phyloP scores from a whole-genome alignment of 2,797 vertebrate genomes.

The Morus bassanus region DNA sequence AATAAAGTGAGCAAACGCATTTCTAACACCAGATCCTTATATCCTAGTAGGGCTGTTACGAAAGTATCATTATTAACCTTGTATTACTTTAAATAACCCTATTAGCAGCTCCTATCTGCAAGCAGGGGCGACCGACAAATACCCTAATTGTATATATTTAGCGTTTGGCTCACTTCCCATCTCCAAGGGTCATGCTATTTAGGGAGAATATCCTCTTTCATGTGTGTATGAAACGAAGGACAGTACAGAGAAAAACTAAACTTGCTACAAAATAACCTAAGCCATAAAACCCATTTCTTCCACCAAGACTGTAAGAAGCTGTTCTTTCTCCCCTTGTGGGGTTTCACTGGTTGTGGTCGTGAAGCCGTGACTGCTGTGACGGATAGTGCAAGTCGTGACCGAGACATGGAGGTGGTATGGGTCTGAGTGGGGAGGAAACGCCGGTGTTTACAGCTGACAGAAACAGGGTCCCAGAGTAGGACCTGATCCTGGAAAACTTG shows the following conservation, averaged over 20 bases:
- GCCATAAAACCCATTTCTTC: background rate
- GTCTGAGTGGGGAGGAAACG: background rate
- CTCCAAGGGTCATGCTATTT: background rate
- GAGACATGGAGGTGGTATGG: background rate
- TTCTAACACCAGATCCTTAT: background rate
- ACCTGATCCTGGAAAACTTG: background rate
- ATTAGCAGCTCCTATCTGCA: background rate
- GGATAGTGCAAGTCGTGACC: background rate
- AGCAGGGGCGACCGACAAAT: background rate
- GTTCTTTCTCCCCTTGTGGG: background rate
- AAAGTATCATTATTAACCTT: background rate
- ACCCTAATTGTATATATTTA: background rate
- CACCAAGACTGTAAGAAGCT: background rate
- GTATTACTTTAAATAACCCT: background rate
- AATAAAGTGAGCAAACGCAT: background rate
- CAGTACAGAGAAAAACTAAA: background rate
- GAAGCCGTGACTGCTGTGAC: background rate
- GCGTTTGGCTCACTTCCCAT: background rate
- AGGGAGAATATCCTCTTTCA: background rate
- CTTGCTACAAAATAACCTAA: background rate
- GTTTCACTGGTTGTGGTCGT: background rate
- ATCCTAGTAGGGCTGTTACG: background rate
- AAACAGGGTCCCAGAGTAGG: background rate
- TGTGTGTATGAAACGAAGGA: background rate
- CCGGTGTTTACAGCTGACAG: background rate